These are phyloP conservation scores for Adoxophyes honmai DNA, from an alignment of 1,140 invertebrate genomes.

Conservation along the genomic window DNA sequence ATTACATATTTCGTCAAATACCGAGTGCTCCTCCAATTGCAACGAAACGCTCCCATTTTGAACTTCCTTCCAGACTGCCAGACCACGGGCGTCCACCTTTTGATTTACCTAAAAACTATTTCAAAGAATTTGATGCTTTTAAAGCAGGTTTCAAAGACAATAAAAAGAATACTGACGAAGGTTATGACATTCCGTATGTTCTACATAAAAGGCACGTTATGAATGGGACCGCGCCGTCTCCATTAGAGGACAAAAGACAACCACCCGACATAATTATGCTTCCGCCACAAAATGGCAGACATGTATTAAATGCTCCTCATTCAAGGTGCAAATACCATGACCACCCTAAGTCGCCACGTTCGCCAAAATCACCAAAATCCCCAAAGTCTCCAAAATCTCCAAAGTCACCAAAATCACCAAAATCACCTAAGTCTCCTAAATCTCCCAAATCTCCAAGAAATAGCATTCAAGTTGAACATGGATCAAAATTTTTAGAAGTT, in stretches of 20 bases:
- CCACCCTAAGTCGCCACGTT: constrained; percentile 72
- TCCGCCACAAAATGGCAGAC: constrained; percentile 69
- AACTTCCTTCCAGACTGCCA: constrained; percentile 75
- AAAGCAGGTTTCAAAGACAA: constrained; percentile 68
- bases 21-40: constrained; percentile 83
- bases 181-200: constrained; percentile 88
- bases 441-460: constrained; percentile 79
- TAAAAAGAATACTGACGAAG: constrained; percentile 68
- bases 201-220: constrained; percentile 89
- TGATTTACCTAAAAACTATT: constrained; percentile 79
- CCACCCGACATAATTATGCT: constrained; percentile 73
- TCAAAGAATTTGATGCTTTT: constrained; percentile 78
- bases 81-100: constrained; percentile 76
- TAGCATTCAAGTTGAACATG: constrained; percentile 64
- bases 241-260: constrained; percentile 63
- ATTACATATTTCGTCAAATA: constrained; percentile 84
- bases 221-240: constrained; percentile 86
- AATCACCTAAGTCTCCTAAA: constrained; percentile 77
- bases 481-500: constrained; percentile 69
- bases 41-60: constrained; percentile 82
- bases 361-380: constrained; percentile 73
- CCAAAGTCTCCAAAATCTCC: constrained; percentile 79
- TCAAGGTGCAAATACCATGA: constrained; percentile 75
- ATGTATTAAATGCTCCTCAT: constrained; percentile 62
- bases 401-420: constrained; percentile 77